These are phyloP conservation scores for Phoxinus dragarum DNA, from an alignment of 2,797 vertebrate genomes.

Conservation along the genomic window DNA sequence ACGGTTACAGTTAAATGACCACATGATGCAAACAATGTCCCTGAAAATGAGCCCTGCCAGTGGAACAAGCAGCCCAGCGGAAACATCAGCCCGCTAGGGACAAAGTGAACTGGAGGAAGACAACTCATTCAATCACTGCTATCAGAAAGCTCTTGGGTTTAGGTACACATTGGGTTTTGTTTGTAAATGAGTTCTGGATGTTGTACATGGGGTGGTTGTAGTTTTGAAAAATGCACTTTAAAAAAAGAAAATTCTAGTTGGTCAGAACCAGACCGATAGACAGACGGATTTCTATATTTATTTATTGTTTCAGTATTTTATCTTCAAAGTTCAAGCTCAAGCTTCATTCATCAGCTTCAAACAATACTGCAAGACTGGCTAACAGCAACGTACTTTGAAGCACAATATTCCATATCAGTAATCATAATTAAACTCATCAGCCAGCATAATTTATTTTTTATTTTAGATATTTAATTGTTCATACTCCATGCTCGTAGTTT, in stretches of 20 bases:
- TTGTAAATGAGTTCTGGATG: constrained; percentile 28
- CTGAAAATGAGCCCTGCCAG: constrained; percentile 48
- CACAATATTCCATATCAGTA: not conserved
- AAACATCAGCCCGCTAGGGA: constrained; percentile 19
- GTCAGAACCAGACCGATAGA: not conserved
- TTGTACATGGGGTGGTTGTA: not conserved
- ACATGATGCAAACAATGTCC: constrained; percentile 54
- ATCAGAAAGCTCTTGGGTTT: constrained; percentile 36
- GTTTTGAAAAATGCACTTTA: not conserved
- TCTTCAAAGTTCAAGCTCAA: not conserved
- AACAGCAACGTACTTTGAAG: not conserved
- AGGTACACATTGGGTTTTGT: not conserved
- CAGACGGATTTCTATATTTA: not conserved
- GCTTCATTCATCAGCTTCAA: not conserved
- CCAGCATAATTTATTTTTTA: not conserved
- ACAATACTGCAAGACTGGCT: not conserved
- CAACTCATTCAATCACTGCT: constrained; percentile 44
- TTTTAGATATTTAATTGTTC: not conserved
- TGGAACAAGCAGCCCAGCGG: constrained; percentile 13
- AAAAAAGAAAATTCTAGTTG: not conserved
- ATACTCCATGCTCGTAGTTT: not conserved
- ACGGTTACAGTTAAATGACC: constrained; percentile 55
- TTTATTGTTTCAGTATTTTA: not conserved
- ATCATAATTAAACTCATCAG: not conserved
- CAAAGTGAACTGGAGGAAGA: constrained; percentile 23